Percentiles rank a stretch among this genome's conserved stretches.
Conservation (phyloP, 2,888 invertebrate species). For the Drosophila niveifrons region DNA sequence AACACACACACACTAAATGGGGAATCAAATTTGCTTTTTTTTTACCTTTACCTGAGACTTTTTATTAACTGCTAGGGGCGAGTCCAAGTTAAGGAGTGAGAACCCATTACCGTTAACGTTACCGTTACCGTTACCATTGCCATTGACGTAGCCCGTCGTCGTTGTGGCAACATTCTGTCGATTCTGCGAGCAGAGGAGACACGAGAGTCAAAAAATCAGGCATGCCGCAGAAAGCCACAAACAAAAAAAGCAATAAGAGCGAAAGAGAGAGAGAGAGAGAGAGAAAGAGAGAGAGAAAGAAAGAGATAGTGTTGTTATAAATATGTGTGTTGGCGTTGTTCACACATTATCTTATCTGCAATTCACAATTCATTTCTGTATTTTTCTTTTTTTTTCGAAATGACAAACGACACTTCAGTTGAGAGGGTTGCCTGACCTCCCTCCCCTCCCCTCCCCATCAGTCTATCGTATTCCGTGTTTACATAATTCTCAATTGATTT, state of each 20-base stretch:
- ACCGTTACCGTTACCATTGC: slow-evolving; percentile 74
- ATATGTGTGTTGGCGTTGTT: slow-evolving; percentile 4
- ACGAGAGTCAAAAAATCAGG: slow-evolving; percentile 5
- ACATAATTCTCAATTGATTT: slow-evolving; percentile 6
- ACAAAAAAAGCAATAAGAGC: slow-evolving; percentile 24
- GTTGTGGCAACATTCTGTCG: slow-evolving; percentile 85
- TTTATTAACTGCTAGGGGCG: slow-evolving; percentile 83
- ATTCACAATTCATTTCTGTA: slow-evolving; percentile 2
- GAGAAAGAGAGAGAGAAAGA: slow-evolving; percentile 11
- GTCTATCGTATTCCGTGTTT: not conserved
- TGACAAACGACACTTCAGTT: slow-evolving; percentile 8
- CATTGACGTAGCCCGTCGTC: slow-evolving; percentile 83
- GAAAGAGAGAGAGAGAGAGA: slow-evolving; percentile 26
- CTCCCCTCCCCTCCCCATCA: not conserved
- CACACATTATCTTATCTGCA: slow-evolving; percentile 54
- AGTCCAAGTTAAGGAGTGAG: slow-evolving; percentile 84
- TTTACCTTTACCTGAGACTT: slow-evolving; percentile 84
- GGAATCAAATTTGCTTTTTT: not conserved
- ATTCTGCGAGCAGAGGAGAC: slow-evolving; percentile 71
- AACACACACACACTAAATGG: slow-evolving; percentile 3
- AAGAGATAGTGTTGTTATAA: slow-evolving; percentile 12
- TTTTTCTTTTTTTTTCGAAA: not conserved
- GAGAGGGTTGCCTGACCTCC: slow-evolving; percentile 1
- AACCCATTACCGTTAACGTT: slow-evolving; percentile 74
- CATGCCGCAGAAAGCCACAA: slow-evolving; percentile 35